phyloP scores from a whole-genome alignment of 1,140 invertebrate species.

The Patella vulgata region DNA sequence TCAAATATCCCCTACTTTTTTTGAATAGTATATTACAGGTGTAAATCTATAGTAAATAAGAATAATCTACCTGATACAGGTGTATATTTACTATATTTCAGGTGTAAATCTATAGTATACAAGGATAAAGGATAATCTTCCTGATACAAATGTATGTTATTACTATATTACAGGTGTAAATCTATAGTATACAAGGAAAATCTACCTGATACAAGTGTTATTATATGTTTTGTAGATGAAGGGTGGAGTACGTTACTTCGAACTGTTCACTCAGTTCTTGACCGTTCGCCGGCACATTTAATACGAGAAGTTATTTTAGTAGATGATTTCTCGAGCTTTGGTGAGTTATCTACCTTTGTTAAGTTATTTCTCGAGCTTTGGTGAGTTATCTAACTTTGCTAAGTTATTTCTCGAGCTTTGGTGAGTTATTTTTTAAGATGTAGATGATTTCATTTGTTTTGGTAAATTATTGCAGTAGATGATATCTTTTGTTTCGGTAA shows the following conservation, averaged over 20 bases:
- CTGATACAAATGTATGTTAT: constrained; percentile 8
- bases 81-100: too few species aligned
- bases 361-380: too few species aligned
- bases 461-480: too few species aligned
- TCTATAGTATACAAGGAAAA: constrained; percentile 74
- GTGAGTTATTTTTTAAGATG: constrained; percentile 2
- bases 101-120: too few species aligned
- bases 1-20: too few species aligned
- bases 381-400: too few species aligned
- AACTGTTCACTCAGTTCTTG: constrained; percentile 88
- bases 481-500: too few species aligned
- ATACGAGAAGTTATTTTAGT: constrained; percentile 89
- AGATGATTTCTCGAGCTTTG: constrained; percentile 96
- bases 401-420: too few species aligned
- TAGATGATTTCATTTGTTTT: constrained; percentile 15
- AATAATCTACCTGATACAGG: too few species aligned
- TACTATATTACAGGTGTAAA: constrained; percentile 35
- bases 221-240: constrained; percentile 89
- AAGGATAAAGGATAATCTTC: too few species aligned
- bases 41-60: background rate
- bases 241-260: constrained; percentile 85
- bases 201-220: constrained; percentile 91
- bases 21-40: too few species aligned
- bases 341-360: too few species aligned
- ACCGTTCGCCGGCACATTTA: constrained; percentile 80